Evolutionary conservation across 2,888 invertebrate genomes (phyloP), one percentile per base, ranked within the genome.

Genomic region (Magallana nippona): DNA sequence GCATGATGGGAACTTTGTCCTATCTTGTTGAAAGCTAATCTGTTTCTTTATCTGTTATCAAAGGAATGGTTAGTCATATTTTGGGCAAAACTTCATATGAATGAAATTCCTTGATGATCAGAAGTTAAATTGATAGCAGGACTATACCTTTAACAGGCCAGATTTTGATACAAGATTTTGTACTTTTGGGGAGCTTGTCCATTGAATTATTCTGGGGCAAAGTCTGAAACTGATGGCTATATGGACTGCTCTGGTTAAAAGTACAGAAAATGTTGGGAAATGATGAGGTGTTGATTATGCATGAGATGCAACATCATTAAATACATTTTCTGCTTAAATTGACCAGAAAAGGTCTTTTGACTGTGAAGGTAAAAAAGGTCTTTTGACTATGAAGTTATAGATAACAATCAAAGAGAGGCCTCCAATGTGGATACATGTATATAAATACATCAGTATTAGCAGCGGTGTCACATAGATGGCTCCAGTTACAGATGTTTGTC

Each of bases 11-110:
- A 22, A 71, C 71, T 32, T 71, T 71, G 71, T 27, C 71, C 71
- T 71, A 27, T 71, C 71, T 71, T 27, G 71, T 32, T 71, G 71
- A 71, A 71, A 71, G 71, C 71, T 71, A 71, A 71, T 71, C 71
- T 71, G 27, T 22, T 22, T 71, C 15, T 13, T 71, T 71, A 71
- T 71, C 71, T 44, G 27, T 15, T 22, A 32, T 10, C 44, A 44
- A 44, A 44, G 3, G 44, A 44, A 44, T 71, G 71, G 32, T 71
- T 71, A 32, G 71, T 27, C 71, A 71, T 22, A 71, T 27, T 27
- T 32, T 71, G 22, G 32, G 27, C 13, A 71, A 71, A 71, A 44
- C 44, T 44, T 44, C 44, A 27, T 71, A 22, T 71, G 71, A 71
- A 71, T 71, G 27, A 71, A 71, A 71, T 71, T 71, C 71, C 32